Conservation (phyloP, 2,888 invertebrate species). For the Hipparchia sbordonii region DNA sequence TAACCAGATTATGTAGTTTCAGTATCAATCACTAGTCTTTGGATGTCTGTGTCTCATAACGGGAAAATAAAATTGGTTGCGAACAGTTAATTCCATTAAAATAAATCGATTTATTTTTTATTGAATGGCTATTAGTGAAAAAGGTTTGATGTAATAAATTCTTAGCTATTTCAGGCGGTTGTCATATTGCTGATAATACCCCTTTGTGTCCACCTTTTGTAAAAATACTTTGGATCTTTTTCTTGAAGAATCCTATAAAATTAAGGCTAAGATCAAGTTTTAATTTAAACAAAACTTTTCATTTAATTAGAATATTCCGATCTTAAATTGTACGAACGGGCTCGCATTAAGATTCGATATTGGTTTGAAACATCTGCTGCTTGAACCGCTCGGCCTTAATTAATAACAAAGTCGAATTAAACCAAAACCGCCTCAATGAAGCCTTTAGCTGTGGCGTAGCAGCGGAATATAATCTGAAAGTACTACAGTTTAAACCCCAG, state of each 20-base stretch:
- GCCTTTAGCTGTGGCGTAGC: too few species aligned
- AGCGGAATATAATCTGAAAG: background rate
- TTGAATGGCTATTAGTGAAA: too few species aligned
- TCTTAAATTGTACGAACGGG: background rate
- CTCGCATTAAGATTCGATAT: conserved; percentile 29
- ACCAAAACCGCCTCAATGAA: conserved; percentile 52
- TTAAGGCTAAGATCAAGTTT: background rate
- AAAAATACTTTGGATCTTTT: background rate
- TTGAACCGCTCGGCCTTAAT: conserved; percentile 56
- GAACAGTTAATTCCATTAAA: too few species aligned
- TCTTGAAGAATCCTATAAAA: background rate
- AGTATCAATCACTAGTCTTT: too few species aligned
- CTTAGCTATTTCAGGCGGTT: too few species aligned
- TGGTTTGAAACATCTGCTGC: conserved; percentile 66
- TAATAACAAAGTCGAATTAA: conserved; percentile 70
- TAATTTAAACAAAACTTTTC: conserved; percentile 5
- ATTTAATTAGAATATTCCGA: conserved; percentile 7
- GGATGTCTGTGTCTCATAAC: too few species aligned
- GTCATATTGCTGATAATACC: too few species aligned
- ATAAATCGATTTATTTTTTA: too few species aligned
- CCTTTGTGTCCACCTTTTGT: too few species aligned
- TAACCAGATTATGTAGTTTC: too few species aligned
- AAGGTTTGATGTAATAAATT: too few species aligned
- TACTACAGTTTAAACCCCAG: background rate
- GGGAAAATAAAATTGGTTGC: too few species aligned